Conservation (phyloP, 1,140 invertebrate genomes). For the Hypsibius dujardini region DNA sequence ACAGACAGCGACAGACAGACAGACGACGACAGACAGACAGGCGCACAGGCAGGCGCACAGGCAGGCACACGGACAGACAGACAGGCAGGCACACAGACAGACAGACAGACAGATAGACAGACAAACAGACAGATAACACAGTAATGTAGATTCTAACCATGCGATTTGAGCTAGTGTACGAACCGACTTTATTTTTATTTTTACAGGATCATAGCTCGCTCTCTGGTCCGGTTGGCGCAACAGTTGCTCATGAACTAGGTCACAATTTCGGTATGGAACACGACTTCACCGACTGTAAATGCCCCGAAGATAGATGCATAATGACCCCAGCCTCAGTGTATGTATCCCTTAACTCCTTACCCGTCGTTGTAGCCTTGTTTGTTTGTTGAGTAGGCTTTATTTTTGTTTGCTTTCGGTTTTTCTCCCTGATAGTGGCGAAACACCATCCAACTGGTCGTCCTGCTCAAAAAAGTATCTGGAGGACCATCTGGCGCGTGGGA, state of each 20-base stretch:
- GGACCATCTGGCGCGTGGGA: constrained; percentile 75
- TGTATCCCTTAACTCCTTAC: constrained; percentile 18
- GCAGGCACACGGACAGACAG: too few species aligned
- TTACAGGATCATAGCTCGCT: constrained; percentile 58
- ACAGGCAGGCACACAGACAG: too few species aligned
- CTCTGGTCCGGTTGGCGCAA: constrained; percentile 75
- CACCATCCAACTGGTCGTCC: constrained; percentile 67
- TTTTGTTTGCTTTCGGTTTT: constrained; percentile 2
- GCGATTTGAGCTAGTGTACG: too few species aligned
- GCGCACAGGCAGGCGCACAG: too few species aligned
- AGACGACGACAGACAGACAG: too few species aligned
- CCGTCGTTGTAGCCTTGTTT: neutral
- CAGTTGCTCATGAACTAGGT: constrained; percentile 93
- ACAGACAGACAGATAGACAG: too few species aligned
- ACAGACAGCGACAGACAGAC: too few species aligned
- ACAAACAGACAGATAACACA: too few species aligned
- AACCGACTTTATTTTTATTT: constrained; percentile 1
- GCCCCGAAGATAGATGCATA: constrained; percentile 72
- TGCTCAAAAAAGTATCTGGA: constrained; percentile 71
- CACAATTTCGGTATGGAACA: constrained; percentile 99
- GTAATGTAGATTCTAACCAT: too few species aligned
- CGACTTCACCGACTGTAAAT: constrained; percentile 59
- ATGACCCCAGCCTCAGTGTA: constrained; percentile 82
- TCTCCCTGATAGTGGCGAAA: constrained; percentile 36
- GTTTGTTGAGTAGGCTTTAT: neutral